Base-by-base conservation (phyloP, 2,888 invertebrate species). In the Drosophila neotestacea region DNA sequence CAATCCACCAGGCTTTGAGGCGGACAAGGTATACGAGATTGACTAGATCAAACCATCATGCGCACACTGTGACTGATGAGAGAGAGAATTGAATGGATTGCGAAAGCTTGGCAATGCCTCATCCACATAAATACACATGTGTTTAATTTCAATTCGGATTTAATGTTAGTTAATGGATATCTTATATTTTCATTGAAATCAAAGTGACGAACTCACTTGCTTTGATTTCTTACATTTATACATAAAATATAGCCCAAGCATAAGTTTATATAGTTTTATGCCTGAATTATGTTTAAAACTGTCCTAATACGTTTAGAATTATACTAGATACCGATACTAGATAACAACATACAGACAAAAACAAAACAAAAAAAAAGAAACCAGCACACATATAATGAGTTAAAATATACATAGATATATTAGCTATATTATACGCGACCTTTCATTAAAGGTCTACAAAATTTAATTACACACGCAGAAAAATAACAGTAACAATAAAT, bases 1-100 rank as follows among this genome's bases (percentile, higher is more conserved):
- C 9, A 46, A 52, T 58, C 65, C 79, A 10, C 47, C 70, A 48
- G 91, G 91, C 34, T 91, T 91, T 55, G 88, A 90, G 62, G 83
- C 91, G 60, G 83, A 91, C 72, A 80, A 84, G 77, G 91, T 91
- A 80, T 91, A 91, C 81, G 91, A 91, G 77, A 91, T 91, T 76
- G 91, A 91, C 70, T 91, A 90, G 63, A 50, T 55, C 42, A 42
- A 22, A 42, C 16, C 16, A 16, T 16, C 16, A 16, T 16, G 16
- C 16, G 16, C 16, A 16, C 16, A 16, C 22, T 22, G 9, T 5
- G 16, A 22, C 11, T 5, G 6, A 4, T 41, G 22, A 10, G 39
- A 46, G 51, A 41, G 47, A 64, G 28, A 22, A 46, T 62, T 36
- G 60, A 41, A 64, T 54, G 30, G 36, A 42, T 54, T 11, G 34